Conservation (phyloP, 2,888 invertebrate genomes). For the Altica lythri region DNA sequence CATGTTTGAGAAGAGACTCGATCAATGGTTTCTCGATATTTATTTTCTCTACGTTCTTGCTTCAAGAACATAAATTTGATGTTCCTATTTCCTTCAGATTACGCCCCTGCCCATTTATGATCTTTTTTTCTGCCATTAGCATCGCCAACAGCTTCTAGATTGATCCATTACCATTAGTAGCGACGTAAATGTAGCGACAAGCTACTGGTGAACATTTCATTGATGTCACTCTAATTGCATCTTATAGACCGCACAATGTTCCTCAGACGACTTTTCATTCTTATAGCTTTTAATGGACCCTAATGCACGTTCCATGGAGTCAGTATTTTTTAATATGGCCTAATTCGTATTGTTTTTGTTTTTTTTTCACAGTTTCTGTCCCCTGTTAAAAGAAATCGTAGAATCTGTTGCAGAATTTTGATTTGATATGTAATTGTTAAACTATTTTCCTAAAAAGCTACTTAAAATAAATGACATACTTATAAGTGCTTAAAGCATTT, state of each 20-base stretch:
- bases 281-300: slow-evolving; percentile 37
- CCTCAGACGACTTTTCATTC: slow-evolving; percentile 37
- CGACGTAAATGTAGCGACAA: slow-evolving; percentile 25
- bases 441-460: too few species aligned
- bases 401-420: too few species aligned
- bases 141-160: slow-evolving; percentile 40
- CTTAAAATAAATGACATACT: too few species aligned
- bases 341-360: too few species aligned
- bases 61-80: background rate
- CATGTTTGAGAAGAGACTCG: too few species aligned
- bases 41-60: background rate
- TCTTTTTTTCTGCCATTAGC: slow-evolving; percentile 32
- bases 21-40: background rate
- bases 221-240: slow-evolving; percentile 43
- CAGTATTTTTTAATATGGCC: slow-evolving; percentile 10
- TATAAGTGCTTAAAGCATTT: too few species aligned
- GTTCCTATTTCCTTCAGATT: slow-evolving; percentile 3
- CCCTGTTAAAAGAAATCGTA: too few species aligned
- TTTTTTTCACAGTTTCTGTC: too few species aligned
- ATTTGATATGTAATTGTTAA: too few species aligned
- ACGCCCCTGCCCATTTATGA: slow-evolving; percentile 20
- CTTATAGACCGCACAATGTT: slow-evolving; percentile 37
- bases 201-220: slow-evolving; percentile 40
- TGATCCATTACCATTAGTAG: slow-evolving; percentile 48
- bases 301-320: slow-evolving; percentile 35